Base-by-base conservation (phyloP, 2,888 invertebrate genomes). In the Nephrotoma appendiculata region DNA sequence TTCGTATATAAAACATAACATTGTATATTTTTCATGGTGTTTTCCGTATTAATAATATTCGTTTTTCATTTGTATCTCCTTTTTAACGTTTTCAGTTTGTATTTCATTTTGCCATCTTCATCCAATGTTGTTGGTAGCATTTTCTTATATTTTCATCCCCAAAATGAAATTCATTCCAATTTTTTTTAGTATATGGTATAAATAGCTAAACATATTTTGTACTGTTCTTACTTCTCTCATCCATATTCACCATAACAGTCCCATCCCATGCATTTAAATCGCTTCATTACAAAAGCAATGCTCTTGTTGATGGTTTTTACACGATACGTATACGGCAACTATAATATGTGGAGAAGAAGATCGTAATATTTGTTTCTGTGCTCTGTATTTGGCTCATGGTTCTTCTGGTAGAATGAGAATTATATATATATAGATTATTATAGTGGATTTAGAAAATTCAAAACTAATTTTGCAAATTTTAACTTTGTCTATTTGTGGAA, bases 181-280 rank as follows among this genome's bases (percentile, higher is more conserved):
- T 71, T 71, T 71, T 71, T 9, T 71, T 31, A 31, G 31, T 7
- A 71, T 71, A 71, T 31, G 7, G 31, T 71, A 71, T 71, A 71
- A 31, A 31, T 31, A 31, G 31, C 31, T 15, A 15, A 7, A 71
- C 9, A 71, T 71, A 71, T 71, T 57, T 57, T 57, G 52, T 57
- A 15, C 52, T 57, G 52, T 57, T 57, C 52, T 57, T 71, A 71
- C 31, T 84, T 84, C 84, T 84, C 42, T 84, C 84, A 84, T 84
- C 43, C 84, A 84, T 84, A 84, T 84, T 42, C 84, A 84, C 84
- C 84, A 84, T 86, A 86, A 31, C 48, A 86, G 86, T 86, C 86
- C 86, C 86, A 57, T 86, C 52, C 86, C 86, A 86, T 86, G 86
- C 86, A 86, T 86, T 86, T 86, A 86, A 86, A 86, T 86, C 86